Base-by-base conservation (phyloP, 2,888 invertebrate genomes). In the Dorcus parallelipipedus region DNA sequence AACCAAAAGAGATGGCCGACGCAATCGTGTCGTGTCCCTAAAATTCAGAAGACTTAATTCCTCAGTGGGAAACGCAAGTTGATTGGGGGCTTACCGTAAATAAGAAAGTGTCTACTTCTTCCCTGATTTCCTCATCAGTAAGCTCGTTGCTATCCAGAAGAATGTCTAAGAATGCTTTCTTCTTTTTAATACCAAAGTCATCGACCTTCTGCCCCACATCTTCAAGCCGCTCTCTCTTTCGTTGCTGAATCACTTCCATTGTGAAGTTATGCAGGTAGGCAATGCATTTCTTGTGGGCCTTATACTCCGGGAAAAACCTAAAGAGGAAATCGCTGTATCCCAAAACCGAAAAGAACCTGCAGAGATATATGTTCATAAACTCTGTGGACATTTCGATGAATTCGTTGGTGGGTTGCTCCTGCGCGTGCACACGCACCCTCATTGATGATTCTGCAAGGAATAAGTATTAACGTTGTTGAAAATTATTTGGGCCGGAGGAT, bases 71-170 rank as follows among this genome's bases (percentile, higher is more conserved):
- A 33, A 33, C 20, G 23, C 43, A 47, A 67, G 3, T 20, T 20
- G 20, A 20, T 20, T 3, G 20, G 20, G 3, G 14, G 51, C 67
- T 69, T 67, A 80, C 81, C 68, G 81, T 83, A 68, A 84, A 84
- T 80, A 84, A 81, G 63, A 84, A 83, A 0, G 84, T 84, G 63
- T 84, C 82, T 8, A 83, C 81, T 72, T 84, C 82, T 66, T 82
- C 82, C 51, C 82, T 76, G 50, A 84, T 79, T 53, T 84, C 82
- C 26, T 75, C 69, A 62, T 81, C 79, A 1, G 75, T 78, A 17
- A 83, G 67, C 20, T 69, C 71, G 6, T 78, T 79, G 4, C 79
- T 74, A 38, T 82, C 78, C n/a, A 84, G 64, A 49, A 84, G 63
- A 45, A 57, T 52, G 48, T 62, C 60, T 39, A 62, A 48, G 45